phyloP scores from a whole-genome alignment of 2,888 invertebrate genomes.

The Cosmia pyralina region DNA sequence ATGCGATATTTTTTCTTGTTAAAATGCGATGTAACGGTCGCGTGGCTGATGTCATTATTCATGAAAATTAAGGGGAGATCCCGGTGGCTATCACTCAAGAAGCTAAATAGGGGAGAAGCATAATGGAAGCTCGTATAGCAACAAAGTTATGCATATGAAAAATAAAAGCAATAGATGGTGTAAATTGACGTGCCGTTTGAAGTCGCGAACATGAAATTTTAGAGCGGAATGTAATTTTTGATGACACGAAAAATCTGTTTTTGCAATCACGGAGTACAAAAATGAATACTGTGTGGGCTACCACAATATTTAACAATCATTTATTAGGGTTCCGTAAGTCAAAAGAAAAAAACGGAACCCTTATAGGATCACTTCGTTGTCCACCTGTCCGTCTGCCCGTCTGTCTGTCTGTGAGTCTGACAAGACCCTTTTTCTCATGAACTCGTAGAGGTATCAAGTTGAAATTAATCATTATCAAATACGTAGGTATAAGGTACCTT shows the following conservation, averaged over 20 bases:
- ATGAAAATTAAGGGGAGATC: slow-evolving; percentile 74
- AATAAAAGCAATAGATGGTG: slow-evolving; percentile 49
- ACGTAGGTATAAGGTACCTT: too few relatives aligned
- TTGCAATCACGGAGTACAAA: background rate
- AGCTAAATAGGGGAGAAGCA: slow-evolving; percentile 65
- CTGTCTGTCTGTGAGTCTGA: too few relatives aligned
- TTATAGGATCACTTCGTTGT: too few relatives aligned
- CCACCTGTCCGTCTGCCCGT: too few relatives aligned
- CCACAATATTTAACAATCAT: background rate
- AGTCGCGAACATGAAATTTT: slow-evolving; percentile 30
- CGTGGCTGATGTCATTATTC: slow-evolving; percentile 78
- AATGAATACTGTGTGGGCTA: background rate
- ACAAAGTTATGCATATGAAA: slow-evolving; percentile 53
- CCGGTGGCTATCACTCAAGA: slow-evolving; percentile 68
- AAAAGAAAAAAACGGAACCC: too few relatives aligned
- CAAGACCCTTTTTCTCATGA: too few relatives aligned
- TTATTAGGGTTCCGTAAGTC: too few relatives aligned
- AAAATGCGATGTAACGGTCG: slow-evolving; percentile 71
- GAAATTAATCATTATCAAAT: too few relatives aligned
- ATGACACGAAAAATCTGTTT: background rate
- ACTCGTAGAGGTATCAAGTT: too few relatives aligned
- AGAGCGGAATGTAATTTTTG: slow-evolving; percentile 10
- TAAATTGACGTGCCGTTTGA: slow-evolving; percentile 34
- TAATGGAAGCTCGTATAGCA: slow-evolving; percentile 55
- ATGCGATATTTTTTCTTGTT: slow-evolving; percentile 70